phyloP scores from a whole-genome alignment of 2,113 vertebrate genomes.

The Peucedramus taeniatus region DNA sequence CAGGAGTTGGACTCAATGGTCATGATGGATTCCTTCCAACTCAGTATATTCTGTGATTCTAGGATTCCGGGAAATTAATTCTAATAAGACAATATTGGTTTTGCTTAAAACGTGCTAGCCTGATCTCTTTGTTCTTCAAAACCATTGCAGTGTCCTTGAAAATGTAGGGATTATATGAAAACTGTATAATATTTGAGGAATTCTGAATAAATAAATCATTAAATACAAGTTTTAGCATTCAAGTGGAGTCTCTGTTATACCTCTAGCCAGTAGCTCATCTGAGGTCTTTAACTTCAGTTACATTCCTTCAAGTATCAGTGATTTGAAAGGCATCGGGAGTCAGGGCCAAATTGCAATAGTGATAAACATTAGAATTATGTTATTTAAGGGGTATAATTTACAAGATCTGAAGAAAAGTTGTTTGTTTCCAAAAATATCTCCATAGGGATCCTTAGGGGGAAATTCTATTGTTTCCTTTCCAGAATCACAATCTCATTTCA shows the following conservation, averaged over 20 bases:
- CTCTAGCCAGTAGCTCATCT: not conserved
- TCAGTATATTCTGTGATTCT: not conserved
- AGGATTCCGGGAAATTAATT: not conserved
- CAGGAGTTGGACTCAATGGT: not conserved
- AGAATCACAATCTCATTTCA: not conserved
- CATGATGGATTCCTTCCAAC: not conserved
- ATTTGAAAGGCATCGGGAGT: not conserved
- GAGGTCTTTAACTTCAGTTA: not conserved
- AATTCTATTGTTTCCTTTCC: not conserved
- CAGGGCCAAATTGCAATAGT: not conserved
- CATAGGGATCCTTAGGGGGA: not conserved
- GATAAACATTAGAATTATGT: not conserved
- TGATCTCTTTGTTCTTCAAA: not conserved
- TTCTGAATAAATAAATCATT: not conserved
- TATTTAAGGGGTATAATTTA: not conserved
- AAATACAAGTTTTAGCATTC: not conserved
- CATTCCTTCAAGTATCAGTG: not conserved
- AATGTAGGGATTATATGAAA: not conserved
- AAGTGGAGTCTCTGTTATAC: not conserved
- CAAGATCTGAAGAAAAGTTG: not conserved
- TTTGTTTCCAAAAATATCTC: not conserved
- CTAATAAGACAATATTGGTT: not conserved
- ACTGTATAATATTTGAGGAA: not conserved
- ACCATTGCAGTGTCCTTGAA: not conserved
- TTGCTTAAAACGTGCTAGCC: not conserved